Evolutionary conservation across 2,113 vertebrate species (phyloP), one percentile per base, ranked within the genome.

Genomic region (Leptosomus discolor): DNA sequence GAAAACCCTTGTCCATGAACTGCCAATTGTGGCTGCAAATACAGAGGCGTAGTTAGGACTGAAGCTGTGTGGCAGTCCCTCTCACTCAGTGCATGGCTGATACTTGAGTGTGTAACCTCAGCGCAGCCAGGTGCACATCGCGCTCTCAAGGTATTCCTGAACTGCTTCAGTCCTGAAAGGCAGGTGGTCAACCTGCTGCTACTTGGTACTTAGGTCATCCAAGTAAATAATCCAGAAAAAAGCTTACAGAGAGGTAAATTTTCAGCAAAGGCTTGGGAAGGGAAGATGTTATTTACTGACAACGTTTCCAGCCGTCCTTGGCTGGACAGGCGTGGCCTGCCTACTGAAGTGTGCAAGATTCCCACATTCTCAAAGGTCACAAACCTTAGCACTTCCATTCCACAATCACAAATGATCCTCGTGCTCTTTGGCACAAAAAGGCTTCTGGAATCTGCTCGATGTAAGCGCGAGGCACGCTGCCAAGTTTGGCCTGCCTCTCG

Each of bases 321-420:
- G 48, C 64, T 76, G 81, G 21, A 23, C 37, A 58, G 56, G 16
- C 34, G 16, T 16, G 14, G 14, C n/a, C 27, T 15, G 24, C 4
- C 54, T 37, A 21, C 67, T 18, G 6, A 27, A 19, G 26, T 0
- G 13, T 17, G 27, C 23, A 36, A 34, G 43, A 16, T 7, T 18
- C 37, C 53, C 56, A 34, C 1, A 21, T 3, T 50, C 67, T 10
- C 39, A 21, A 43, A 80, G 90, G 26, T 12, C 23, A n/a, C 54
- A 65, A 36, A 56, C 3, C 56, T 51, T 16, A n/a, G 5, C 0
- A 0, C 5, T 57, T 51, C 60, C 45, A 46, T 9, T 21, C 60
- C 69, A 34, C 2, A 9, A 8, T 2, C 67, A 9, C 22, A 17
- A 6, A 2, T 0, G 37, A 68, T 7, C 53, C 68, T 6, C 0